Evolutionary conservation across 2,113 vertebrate species (phyloP).

Genomic region (Sinosuthora webbiana): DNA sequence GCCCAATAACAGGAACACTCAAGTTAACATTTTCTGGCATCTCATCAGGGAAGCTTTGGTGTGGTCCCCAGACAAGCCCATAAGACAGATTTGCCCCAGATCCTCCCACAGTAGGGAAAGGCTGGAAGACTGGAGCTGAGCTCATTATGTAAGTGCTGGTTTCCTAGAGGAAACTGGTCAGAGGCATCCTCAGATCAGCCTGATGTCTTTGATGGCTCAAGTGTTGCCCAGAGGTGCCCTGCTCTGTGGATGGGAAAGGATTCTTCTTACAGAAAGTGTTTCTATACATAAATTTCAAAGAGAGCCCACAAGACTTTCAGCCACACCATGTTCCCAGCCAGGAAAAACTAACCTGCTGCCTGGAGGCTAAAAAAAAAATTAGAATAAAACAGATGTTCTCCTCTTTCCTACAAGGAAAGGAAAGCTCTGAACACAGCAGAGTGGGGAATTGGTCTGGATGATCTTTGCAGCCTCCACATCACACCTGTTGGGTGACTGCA

Average conservation of each 20-base stretch:
- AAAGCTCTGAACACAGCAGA: background rate
- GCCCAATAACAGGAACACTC: background rate
- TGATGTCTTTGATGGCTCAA: background rate
- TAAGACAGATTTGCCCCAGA: background rate
- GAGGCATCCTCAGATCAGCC: background rate
- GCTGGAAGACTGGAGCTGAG: background rate
- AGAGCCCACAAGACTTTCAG: background rate
- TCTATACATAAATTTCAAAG: background rate
- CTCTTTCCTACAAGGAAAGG: background rate
- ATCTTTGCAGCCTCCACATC: background rate
- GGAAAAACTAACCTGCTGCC: background rate
- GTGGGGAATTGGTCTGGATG: background rate
- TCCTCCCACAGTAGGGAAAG: background rate
- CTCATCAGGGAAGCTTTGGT: background rate
- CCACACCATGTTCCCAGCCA: background rate
- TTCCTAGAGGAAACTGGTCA: background rate
- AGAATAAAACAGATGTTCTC: background rate
- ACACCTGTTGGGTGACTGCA: fast-evolving
- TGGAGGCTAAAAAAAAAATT: background rate
- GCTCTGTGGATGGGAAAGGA: background rate
- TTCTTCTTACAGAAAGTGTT: background rate
- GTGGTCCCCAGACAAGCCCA: background rate
- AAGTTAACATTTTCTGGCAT: background rate
- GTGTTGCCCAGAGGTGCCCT: background rate
- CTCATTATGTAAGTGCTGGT: background rate